Evolutionary conservation across 2,113 vertebrate genomes (phyloP).

Genomic region (Atlantisia rogersi): DNA sequence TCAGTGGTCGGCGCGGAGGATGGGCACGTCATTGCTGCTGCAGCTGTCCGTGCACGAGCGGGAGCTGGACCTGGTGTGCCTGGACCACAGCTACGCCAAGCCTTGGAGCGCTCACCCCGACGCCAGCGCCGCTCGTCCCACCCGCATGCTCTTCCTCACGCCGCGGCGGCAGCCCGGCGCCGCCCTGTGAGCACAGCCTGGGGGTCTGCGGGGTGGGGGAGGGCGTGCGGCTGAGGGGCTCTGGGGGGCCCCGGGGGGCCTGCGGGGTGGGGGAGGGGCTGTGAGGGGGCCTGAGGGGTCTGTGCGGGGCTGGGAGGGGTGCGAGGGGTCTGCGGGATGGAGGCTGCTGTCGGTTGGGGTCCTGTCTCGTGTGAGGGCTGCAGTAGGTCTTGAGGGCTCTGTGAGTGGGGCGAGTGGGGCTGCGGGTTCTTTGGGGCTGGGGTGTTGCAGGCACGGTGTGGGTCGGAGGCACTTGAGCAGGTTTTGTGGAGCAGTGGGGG

Average conservation of each 20-base stretch:
- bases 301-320: neutral
- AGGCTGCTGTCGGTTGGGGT: too few species aligned
- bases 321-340: neutral
- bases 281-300: neutral
- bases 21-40: conserved; percentile 93
- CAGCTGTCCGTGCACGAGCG: conserved; percentile 92
- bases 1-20: conserved; percentile 88
- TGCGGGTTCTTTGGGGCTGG: neutral
- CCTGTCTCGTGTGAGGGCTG: neutral
- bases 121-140: conserved; percentile 91
- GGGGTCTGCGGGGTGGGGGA: neutral
- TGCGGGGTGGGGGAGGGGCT: neutral
- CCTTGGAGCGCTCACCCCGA: conserved; percentile 96
- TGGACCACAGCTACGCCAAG: conserved; percentile 97
- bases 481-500: neutral
- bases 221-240: neutral
- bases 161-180: conserved; percentile 85
- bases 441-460: too few species aligned
- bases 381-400: neutral
- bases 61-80: conserved; percentile 91
- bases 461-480: neutral
- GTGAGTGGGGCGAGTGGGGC: too few species aligned
- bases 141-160: conserved; percentile 90
- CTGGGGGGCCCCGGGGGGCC: neutral
- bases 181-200: conserved; percentile 78